These are phyloP conservation scores for Cephus runcator DNA, from an alignment of 2,888 invertebrate genomes.

Conservation along the genomic window DNA sequence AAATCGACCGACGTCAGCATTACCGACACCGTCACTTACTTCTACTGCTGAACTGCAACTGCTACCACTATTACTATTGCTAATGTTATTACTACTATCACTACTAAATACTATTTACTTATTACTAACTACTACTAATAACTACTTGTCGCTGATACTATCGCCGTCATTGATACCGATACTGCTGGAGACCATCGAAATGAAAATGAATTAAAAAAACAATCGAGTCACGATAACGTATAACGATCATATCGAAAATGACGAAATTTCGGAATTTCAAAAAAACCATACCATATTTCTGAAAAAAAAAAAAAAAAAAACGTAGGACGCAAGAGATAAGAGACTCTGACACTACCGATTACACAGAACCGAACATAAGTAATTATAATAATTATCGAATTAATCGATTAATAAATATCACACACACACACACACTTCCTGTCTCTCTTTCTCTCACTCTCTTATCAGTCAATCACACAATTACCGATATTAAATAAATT, in stretches of 20 bases:
- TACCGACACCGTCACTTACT: not conserved
- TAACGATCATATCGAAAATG: conserved; percentile 25
- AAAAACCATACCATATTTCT: too few species aligned
- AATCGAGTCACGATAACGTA: conserved; percentile 22
- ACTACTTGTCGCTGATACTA: not conserved
- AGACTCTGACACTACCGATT: conserved; percentile 1
- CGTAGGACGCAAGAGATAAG: conserved; percentile 14
- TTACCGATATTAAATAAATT: not conserved
- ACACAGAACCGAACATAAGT: not conserved
- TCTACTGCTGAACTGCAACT: not conserved
- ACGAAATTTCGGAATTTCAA: conserved; percentile 11
- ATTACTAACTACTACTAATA: not conserved
- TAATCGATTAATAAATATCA: not conserved
- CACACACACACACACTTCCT: not conserved
- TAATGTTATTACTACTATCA: not conserved
- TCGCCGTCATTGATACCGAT: not conserved
- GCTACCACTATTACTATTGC: not conserved
- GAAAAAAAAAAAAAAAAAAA: not conserved
- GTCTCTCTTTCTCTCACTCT: not conserved
- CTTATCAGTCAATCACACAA: not conserved
- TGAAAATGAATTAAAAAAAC: not conserved
- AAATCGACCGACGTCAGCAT: not conserved
- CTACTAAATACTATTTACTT: not conserved
- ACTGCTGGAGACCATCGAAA: not conserved
- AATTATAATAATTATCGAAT: not conserved